These are phyloP conservation scores for Thalpophila matura DNA, from an alignment of 2,888 invertebrate genomes.

Conservation along the genomic window DNA sequence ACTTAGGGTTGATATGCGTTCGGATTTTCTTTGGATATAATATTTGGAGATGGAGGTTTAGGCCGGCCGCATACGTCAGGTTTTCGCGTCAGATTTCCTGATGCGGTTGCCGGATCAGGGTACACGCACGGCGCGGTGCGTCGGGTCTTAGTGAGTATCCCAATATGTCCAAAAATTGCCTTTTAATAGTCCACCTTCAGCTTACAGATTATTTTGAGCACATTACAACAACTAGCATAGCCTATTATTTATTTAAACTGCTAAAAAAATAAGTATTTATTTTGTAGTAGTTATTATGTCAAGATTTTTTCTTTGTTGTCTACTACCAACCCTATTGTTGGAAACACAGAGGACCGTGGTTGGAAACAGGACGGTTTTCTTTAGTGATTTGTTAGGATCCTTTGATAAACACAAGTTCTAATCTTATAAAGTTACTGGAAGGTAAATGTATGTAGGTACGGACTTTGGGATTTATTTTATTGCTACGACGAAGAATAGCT, in stretches of 20 bases:
- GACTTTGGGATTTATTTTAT: slow-evolving; percentile 35
- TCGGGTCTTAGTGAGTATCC: too few relatives aligned
- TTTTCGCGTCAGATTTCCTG: too few relatives aligned
- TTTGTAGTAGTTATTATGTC: background rate
- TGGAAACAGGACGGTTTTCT: slow-evolving; percentile 15
- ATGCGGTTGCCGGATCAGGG: too few relatives aligned
- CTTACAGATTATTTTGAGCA: too few relatives aligned
- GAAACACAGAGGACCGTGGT: too few relatives aligned
- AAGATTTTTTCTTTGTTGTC: background rate
- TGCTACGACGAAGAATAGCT: slow-evolving; percentile 10
- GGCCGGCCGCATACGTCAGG: too few relatives aligned
- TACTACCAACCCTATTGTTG: slow-evolving; percentile 29
- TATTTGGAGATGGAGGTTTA: background rate
- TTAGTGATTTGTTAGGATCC: slow-evolving; percentile 39
- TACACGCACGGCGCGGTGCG: too few relatives aligned
- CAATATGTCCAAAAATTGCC: too few relatives aligned
- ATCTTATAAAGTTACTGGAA: slow-evolving; percentile 31
- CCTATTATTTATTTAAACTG: too few relatives aligned
- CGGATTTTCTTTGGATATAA: background rate
- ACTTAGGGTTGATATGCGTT: slow-evolving; percentile 24
- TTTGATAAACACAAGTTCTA: slow-evolving; percentile 36
- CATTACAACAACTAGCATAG: too few relatives aligned
- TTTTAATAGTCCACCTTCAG: too few relatives aligned
- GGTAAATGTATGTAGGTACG: slow-evolving; percentile 28
- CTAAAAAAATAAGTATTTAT: too few relatives aligned